A percentile compares a stretch with the other conserved stretches of the same genome.
Conservation (phyloP, 2,888 invertebrate species). For the Ligdia adustata region DNA sequence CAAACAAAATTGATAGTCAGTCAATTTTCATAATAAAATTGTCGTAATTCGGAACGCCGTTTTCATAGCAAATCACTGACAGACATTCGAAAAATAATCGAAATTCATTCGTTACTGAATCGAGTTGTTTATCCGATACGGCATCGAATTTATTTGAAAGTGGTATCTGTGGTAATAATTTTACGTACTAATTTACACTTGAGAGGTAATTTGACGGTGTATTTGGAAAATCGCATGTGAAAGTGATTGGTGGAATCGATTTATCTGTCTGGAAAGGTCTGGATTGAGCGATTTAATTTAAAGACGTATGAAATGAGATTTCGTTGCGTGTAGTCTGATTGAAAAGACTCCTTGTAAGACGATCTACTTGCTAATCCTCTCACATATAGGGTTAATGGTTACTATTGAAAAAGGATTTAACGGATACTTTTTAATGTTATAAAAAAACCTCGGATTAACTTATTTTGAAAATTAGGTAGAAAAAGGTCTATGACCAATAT, state of each 20-base stretch:
- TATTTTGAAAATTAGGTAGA: too few species aligned
- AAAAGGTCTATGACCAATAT: too few species aligned
- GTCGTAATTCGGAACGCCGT: conserved; percentile 1
- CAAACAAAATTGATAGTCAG: conserved; percentile 1
- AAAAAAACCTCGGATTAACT: too few species aligned
- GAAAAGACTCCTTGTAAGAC: not conserved
- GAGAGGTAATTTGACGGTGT: not conserved
- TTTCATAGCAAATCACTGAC: conserved; percentile 12
- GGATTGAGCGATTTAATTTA: conserved; percentile 12
- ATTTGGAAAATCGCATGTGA: conserved; percentile 5
- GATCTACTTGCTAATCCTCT: not conserved
- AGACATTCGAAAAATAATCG: conserved; percentile 20
- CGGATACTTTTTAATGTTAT: too few species aligned
- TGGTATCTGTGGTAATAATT: conserved; percentile 1
- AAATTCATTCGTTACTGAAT: conserved; percentile 8
- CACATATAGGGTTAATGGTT: too few species aligned
- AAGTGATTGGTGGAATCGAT: conserved; percentile 1
- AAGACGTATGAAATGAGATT: conserved; percentile 5
- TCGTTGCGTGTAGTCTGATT: conserved; percentile 3
- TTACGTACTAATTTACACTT: conserved; percentile 14
- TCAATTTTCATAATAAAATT: conserved; percentile 1
- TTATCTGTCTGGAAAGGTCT: conserved; percentile 10
- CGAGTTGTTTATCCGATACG: conserved; percentile 3
- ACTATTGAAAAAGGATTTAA: too few species aligned
- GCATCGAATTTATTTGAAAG: conserved; percentile 6